Base-by-base conservation (phyloP, 2,113 vertebrate species). In the Sinocyclocheilus anophthalmus region DNA sequence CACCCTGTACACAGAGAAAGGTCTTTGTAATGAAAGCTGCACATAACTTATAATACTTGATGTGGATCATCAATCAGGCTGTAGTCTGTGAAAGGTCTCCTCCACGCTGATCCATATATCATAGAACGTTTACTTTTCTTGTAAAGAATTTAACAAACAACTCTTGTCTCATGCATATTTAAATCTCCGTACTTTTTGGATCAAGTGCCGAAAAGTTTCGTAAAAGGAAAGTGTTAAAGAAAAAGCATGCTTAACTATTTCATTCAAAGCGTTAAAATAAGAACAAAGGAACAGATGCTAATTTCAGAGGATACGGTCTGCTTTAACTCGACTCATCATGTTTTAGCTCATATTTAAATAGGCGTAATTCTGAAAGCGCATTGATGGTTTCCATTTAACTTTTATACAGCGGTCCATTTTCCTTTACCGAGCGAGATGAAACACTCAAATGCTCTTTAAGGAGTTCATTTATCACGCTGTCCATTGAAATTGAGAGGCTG, bases 391-490 rank as follows among this genome's bases (percentile, higher is more conserved):
- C 69, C 18, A 39, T 83, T 83, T 83, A 59, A 83, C 30, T 59
- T 50, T 79, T 14, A 83, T 79, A 57, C 26, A 57, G 48, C 3
- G 45, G 84, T 70, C 76, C 53, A 55, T 80, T 76, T 85, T 79
- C 76, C 48, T 39, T 79, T 79, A 69, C 42, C 33, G 30, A 78
- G 59, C 42, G 45, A 85, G 76, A 65, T 48, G 55, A 59, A 63
- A 76, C 55, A 84, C 84, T 69, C 24, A 78, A 85, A 85, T 48
- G 20, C 42, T 78, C n/a, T 78, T 85, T 48, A 78, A 85, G 30
- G 42, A 79, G 84, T 85, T 85, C 63, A 85, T 85, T 85, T 79
- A 85, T 85, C 84, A 85, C 63, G 3, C 13, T 16, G 13, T 70
- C 61, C 61, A 69, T 69, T 84, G 48, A 83, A 83, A 83, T 83